These are phyloP conservation scores for Ganaspis sp. DNA, from an alignment of 1,140 invertebrate genomes.

Conservation along the genomic window DNA sequence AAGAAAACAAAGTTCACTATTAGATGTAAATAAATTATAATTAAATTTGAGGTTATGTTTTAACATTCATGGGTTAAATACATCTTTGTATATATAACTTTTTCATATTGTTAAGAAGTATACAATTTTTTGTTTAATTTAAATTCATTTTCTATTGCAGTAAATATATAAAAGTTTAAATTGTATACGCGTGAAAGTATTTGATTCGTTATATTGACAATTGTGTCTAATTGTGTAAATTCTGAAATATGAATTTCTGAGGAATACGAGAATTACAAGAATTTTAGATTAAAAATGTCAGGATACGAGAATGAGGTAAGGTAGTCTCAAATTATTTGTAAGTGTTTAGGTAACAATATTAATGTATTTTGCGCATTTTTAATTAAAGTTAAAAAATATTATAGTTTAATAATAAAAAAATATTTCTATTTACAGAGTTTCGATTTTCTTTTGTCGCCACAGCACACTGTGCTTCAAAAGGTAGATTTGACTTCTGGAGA, in stretches of 20 bases:
- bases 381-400: not conserved
- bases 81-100: no score
- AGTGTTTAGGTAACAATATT: not conserved
- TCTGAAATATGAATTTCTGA: not conserved
- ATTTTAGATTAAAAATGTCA: not conserved
- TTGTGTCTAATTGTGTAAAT: not conserved
- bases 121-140: no score
- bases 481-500: not conserved
- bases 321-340: not conserved
- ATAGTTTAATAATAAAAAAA: not conserved
- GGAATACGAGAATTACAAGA: not conserved
- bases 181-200: not conserved
- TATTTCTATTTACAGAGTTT: not conserved
- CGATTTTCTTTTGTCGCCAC: not conserved
- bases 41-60: no score
- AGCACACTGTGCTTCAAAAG: not conserved
- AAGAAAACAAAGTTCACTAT: no score
- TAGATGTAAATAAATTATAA: no score
- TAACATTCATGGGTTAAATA: no score
- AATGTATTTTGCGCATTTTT: not conserved
- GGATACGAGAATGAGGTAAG: not conserved
- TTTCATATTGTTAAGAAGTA: no score
- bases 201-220: not conserved
- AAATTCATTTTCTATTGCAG: no score
- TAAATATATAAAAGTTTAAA: not conserved